Percentiles rank a stretch among this genome's conserved stretches.
phyloP scores from a whole-genome alignment of 2,113 vertebrate species.

The Pavo muticus region DNA sequence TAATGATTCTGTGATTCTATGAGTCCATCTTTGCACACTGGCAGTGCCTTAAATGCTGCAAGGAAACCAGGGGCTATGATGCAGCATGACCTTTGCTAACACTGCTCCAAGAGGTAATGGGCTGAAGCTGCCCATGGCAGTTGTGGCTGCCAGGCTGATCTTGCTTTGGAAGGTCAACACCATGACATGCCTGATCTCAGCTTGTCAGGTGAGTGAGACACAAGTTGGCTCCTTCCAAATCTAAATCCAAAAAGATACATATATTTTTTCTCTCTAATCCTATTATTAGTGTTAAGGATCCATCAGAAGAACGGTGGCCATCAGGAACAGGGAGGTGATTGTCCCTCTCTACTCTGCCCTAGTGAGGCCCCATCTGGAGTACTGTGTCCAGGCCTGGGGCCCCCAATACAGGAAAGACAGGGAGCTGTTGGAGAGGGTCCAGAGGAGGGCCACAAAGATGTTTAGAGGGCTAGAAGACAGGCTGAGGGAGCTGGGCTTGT shows the following conservation, averaged over 20 bases:
- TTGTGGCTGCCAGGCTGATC: not conserved
- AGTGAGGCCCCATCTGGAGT: no score
- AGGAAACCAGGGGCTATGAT: not conserved
- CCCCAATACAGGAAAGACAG: no score
- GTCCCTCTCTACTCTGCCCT: no score
- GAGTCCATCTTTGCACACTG: not conserved
- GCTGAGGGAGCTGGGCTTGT: no score
- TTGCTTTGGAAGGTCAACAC: constrained; percentile 26
- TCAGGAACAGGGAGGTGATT: no score
- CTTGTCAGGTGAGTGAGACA: not conserved
- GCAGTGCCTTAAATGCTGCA: not conserved
- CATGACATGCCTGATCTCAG: not conserved
- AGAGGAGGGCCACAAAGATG: no score
- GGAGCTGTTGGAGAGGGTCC: no score
- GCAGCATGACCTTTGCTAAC: not conserved
- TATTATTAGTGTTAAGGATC: constrained; percentile 26
- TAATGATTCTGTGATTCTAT: no score
- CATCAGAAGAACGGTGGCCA: no score
- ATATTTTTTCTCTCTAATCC: constrained; percentile 31
- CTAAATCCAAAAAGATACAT: constrained; percentile 23
- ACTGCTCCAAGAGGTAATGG: not conserved
- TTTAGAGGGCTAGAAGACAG: no score
- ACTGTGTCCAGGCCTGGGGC: no score
- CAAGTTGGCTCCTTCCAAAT: constrained; percentile 27
- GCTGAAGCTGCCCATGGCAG: not conserved